Base-by-base conservation (phyloP, 2,113 vertebrate genomes). In the Spermophilus dauricus region DNA sequence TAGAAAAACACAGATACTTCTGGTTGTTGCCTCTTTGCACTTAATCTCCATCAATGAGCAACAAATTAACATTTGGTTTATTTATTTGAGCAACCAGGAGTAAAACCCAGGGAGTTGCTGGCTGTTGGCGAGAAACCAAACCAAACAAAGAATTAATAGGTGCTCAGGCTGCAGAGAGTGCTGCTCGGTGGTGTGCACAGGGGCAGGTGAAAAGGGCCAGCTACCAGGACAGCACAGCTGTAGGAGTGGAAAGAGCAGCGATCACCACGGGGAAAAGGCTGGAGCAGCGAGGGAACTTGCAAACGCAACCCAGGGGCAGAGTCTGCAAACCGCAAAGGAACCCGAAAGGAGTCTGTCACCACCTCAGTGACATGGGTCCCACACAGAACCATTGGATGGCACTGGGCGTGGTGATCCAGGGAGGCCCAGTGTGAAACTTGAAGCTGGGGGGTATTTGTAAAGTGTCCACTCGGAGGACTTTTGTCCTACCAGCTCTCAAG, bases 1-100 rank as follows among this genome's bases (percentile, higher is more conserved):
- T 53, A 32, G 61, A 53, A 88, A 97, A 63, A 37, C 91, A 83
- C 24, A 6, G 18, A 4, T 34, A 65, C 86, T 96, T 96, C 93
- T 8, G 7, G 22, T 93, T 77, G 73, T 16, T 45, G 30, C 67
- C 28, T 65, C 51, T 90, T 53, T 94, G 58, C 53, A 67, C 63
- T 95, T 81, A 61, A 81, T 93, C 1, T 9, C 82, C 37, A 84
- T 95, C 87, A 86, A 32, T 83, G 39, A 67, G 37, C 91, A 94
- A 69, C 39, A 78, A 82, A 93, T 88, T 86, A 86, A 89, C 48
- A 75, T 73, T 91, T 75, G 34, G 39, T 88, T 96, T 97, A 98
- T 95, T 94, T 97, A 95, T 88, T 87, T 93, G 86, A 89, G 82
- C n/a, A 81, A 70, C 53, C 4, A 1, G 61, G 67, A 96, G 32